These are phyloP conservation scores for Drosophila obscura DNA, from an alignment of 1,140 invertebrate species.

Conservation along the genomic window DNA sequence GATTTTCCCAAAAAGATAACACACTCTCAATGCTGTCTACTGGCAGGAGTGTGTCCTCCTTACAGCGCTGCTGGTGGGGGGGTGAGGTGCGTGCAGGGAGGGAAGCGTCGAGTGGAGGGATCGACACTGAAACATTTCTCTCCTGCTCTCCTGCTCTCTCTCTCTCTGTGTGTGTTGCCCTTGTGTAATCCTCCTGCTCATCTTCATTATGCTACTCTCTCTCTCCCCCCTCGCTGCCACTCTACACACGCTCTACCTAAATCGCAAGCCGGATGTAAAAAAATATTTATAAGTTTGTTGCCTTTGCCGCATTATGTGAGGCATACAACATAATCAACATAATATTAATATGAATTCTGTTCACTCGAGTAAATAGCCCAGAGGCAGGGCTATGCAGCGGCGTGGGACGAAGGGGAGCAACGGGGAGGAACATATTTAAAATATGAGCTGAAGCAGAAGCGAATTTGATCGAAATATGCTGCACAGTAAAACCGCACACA, in stretches of 20 bases:
- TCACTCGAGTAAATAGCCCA: constrained; percentile 54
- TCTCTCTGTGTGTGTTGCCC: not conserved
- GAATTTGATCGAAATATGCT: too few relatives aligned
- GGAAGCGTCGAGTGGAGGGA: not conserved
- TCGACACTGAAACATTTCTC: constrained; percentile 6
- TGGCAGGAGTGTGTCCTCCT: too few relatives aligned
- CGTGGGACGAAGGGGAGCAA: too few relatives aligned
- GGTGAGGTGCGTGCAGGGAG: not conserved
- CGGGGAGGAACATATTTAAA: too few relatives aligned
- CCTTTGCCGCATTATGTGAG: constrained; percentile 63
- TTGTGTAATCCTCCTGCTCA: not conserved
- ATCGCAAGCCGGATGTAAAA: constrained; percentile 70
- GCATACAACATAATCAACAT: constrained; percentile 38
- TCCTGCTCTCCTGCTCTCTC: too few relatives aligned
- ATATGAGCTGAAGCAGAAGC: too few relatives aligned
- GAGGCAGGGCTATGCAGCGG: constrained; percentile 5
- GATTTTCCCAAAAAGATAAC: constrained; percentile 81
- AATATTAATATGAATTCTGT: constrained; percentile 66
- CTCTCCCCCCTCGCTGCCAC: not conserved
- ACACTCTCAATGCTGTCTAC: not conserved
- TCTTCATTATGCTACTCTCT: constrained; percentile 11
- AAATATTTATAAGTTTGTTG: constrained; percentile 76
- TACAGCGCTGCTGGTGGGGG: too few relatives aligned
- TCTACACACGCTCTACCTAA: constrained; percentile 33
- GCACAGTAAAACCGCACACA: too few relatives aligned